Evolutionary conservation across 2,888 invertebrate genomes (phyloP), one percentile per base, ranked within the genome.

Genomic region (Eristalis tenax): DNA sequence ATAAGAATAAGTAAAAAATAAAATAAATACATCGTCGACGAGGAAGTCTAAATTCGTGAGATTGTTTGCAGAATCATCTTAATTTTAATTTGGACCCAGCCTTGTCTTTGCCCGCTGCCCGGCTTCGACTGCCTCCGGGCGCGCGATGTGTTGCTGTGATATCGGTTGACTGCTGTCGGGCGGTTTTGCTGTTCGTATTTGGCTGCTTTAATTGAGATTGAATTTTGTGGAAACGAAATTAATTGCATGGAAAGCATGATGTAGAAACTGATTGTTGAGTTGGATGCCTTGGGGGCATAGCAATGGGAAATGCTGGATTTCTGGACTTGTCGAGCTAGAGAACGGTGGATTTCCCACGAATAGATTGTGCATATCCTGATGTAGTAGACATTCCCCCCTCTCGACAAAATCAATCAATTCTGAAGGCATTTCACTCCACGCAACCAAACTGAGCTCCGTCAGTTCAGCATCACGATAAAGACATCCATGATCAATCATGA

Each of bases 11-110:
- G 15, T n/a, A 76, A 32, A 35, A 76, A 76, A 64, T 57, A 85
- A 64, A 81, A 73, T 64, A 69, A 77, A 77, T 59, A 77, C 56
- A 73, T 73, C 56, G 73, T 73, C 40, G 64, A 85, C 76, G 71
- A 81, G 73, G 73, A 77, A 85, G 77, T 73, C 73, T 73, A 69
- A 86, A 82, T 86, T 82, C 82, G 86, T 86, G 86, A 86, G 82
- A 70, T 74, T 75, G 38, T 28, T 63, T 40, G 59, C 38, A n/a
- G 85, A 85, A 73, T 74, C 76, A 81, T 82, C 85, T 85, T 70
- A 77, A 74, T 81, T 85, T 81, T 64, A 73, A 73, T 85, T 85
- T 35, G 80, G 73, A 66, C 56, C 68, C 80, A 43, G n/a, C 59
- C 18, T 68, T n/a, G n/a, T n/a, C n/a, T n/a, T n/a, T n/a, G n/a